phyloP scores from a whole-genome alignment of 2,888 invertebrate genomes.

The Idaea dimidiata region DNA sequence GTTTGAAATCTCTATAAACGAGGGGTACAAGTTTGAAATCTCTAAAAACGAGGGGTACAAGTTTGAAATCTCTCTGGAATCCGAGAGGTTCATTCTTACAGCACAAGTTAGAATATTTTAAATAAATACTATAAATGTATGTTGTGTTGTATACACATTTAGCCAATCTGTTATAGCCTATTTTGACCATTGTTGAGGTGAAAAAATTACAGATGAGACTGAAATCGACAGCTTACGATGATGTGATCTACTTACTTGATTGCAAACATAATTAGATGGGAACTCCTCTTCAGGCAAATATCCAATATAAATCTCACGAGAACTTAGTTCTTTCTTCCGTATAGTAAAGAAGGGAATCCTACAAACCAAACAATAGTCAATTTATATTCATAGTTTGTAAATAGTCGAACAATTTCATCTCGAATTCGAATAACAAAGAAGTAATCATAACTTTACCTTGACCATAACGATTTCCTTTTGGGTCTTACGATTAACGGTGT shows the following conservation, averaged over 20 bases:
- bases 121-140: too few relatives aligned
- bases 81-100: too few relatives aligned
- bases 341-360: constrained; percentile 90
- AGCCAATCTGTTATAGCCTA: too few relatives aligned
- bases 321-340: constrained; percentile 87
- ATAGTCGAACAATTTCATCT: constrained; percentile 22
- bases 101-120: too few relatives aligned
- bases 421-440: constrained; percentile 32
- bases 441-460: constrained; percentile 55
- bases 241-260: constrained; percentile 82
- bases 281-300: constrained; percentile 90
- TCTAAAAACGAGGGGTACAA: too few relatives aligned
- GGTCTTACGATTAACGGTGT: constrained; percentile 66
- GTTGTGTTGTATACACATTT: too few relatives aligned
- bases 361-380: constrained; percentile 34
- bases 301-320: constrained; percentile 89
- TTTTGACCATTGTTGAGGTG: too few relatives aligned
- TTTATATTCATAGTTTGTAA: constrained; percentile 3
- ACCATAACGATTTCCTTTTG: constrained; percentile 69
- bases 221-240: not conserved
- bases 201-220: too few relatives aligned
- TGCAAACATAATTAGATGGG: constrained; percentile 97
- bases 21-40: too few relatives aligned
- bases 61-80: too few relatives aligned
- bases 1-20: too few relatives aligned